Percentiles rank a stretch among this genome's conserved stretches.
Conservation (phyloP, 1,140 invertebrate genomes). For the Potamilus streckersoni region DNA sequence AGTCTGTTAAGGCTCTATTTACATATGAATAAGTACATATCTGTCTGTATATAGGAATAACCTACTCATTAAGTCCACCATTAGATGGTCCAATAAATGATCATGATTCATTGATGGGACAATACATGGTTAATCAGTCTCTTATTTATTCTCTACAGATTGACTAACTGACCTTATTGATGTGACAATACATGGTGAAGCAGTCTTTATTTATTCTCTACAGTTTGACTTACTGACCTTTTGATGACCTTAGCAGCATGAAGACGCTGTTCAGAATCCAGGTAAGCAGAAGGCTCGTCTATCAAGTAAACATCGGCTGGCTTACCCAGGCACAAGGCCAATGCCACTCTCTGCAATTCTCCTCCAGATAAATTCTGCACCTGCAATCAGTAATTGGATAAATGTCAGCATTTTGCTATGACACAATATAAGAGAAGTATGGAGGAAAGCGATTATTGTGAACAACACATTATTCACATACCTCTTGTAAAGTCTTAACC, state of each 20-base stretch:
- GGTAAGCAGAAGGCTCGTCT: slow-evolving; percentile 98
- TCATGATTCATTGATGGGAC: no score
- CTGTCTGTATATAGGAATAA: neutral
- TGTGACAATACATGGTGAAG: slow-evolving; percentile 61
- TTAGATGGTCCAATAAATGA: neutral
- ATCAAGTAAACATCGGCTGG: slow-evolving; percentile 99
- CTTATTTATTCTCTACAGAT: no score
- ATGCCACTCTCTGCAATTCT: slow-evolving; percentile 97
- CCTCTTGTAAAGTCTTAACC: no score
- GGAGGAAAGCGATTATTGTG: no score
- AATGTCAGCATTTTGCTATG: neutral
- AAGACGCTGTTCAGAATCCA: slow-evolving; percentile 99
- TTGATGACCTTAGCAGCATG: slow-evolving; percentile 99
- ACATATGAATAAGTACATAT: neutral
- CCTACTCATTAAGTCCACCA: neutral
- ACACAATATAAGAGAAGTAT: no score
- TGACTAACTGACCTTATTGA: slow-evolving; percentile 81
- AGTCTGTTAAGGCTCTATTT: no score
- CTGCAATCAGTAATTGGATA: slow-evolving; percentile 41
- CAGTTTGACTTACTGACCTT: slow-evolving; percentile 72
- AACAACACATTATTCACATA: no score
- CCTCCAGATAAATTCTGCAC: slow-evolving; percentile 98
- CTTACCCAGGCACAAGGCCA: slow-evolving; percentile 96
- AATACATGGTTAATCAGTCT: no score
- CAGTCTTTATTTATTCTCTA: no score